A percentile compares a stretch with the other conserved stretches of the same genome.
phyloP scores from a whole-genome alignment of 2,113 vertebrate species.

The Lanius collurio region DNA sequence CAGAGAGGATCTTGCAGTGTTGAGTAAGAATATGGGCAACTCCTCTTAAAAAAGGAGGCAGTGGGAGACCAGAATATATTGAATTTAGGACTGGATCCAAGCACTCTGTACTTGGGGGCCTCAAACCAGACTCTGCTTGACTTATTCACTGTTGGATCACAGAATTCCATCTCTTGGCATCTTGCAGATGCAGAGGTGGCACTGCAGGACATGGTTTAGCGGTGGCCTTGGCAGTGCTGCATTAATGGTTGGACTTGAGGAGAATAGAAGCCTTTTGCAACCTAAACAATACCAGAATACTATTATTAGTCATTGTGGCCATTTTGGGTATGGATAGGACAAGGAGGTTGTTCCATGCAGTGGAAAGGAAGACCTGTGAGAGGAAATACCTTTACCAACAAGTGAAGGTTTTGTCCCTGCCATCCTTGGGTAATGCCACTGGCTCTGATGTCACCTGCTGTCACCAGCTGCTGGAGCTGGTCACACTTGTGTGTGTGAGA shows the following conservation, averaged over 20 bases:
- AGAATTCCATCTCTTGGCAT: neutral
- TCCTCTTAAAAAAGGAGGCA: neutral
- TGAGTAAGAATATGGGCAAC: neutral
- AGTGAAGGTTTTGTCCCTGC: neutral
- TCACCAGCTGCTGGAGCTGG: neutral
- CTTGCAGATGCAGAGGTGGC: neutral
- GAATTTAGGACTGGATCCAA: neutral
- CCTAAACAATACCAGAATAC: neutral
- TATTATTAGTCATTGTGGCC: fast-evolving
- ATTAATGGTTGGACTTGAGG: neutral
- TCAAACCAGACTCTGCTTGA: neutral
- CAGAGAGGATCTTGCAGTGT: neutral
- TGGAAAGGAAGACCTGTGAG: neutral
- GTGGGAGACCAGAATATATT: neutral
- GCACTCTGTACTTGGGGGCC: neutral
- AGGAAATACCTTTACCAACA: neutral
- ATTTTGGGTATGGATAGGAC: fast-evolving
- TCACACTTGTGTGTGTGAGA: neutral
- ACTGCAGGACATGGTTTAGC: neutral
- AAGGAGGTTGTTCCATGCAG: fast-evolving
- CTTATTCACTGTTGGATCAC: neutral
- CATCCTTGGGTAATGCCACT: neutral
- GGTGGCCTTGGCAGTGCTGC: neutral
- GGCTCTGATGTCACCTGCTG: neutral
- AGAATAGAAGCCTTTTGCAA: neutral